Conservation (phyloP, 2,888 invertebrate genomes). For the Lomographa bimaculata region DNA sequence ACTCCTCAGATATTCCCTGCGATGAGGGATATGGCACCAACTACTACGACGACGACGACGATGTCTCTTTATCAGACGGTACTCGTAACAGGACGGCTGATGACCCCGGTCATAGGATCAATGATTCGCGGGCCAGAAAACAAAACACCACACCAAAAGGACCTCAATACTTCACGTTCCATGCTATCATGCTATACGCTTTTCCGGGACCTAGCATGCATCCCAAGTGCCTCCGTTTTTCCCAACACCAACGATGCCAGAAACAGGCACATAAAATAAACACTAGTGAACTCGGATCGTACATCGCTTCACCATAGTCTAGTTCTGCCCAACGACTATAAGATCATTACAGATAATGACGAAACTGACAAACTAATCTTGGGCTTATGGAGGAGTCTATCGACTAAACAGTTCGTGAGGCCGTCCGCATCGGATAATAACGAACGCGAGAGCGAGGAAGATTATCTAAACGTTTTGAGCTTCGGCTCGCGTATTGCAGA, state of each 20-base stretch:
- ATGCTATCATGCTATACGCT: neutral
- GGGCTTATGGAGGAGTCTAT: slow-evolving; percentile 54
- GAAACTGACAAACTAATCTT: slow-evolving; percentile 44
- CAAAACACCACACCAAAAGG: no score
- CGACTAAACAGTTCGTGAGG: slow-evolving; percentile 50
- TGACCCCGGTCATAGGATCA: neutral
- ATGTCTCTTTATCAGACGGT: neutral
- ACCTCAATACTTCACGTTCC: no score
- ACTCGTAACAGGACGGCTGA: no score
- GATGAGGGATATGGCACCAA: no score
- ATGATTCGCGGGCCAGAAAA: slow-evolving; percentile 1
- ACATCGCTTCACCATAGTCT: slow-evolving; percentile 57
- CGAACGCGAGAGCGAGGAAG: slow-evolving; percentile 9
- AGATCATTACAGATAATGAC: slow-evolving; percentile 41
- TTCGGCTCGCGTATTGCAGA: slow-evolving; percentile 45
- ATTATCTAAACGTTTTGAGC: slow-evolving; percentile 42
- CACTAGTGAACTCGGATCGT: slow-evolving; percentile 31
- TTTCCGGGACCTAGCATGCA: slow-evolving; percentile 9
- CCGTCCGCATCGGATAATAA: neutral
- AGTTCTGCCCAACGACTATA: slow-evolving; percentile 40
- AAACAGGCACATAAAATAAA: slow-evolving; percentile 36
- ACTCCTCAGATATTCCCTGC: slow-evolving; percentile 29
- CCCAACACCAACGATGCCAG: slow-evolving; percentile 28
- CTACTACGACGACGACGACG: slow-evolving; percentile 36
- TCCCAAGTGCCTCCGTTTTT: slow-evolving; percentile 13